Evolutionary conservation across 1,140 invertebrate genomes (phyloP).

Genomic region (Diabrotica virgifera): DNA sequence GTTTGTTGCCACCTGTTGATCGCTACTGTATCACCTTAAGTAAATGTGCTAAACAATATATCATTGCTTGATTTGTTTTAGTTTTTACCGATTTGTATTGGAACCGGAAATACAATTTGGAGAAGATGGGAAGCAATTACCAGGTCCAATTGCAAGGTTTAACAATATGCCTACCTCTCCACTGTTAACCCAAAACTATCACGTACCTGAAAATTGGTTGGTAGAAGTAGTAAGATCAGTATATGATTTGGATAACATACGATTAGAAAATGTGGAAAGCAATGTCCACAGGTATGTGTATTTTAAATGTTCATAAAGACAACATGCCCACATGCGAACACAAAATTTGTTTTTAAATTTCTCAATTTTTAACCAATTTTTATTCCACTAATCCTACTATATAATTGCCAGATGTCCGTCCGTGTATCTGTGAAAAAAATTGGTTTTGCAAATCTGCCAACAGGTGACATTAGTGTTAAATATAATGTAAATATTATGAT

Average conservation of each 20-base stretch:
- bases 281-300: constrained; percentile 60
- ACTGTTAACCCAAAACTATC: constrained; percentile 91
- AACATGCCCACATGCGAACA: too few species aligned
- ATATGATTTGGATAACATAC: constrained; percentile 98
- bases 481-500: too few species aligned
- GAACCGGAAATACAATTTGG: constrained; percentile 85
- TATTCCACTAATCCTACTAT: too few species aligned
- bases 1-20: too few species aligned
- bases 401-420: too few species aligned
- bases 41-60: neutral
- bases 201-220: constrained; percentile 98
- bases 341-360: too few species aligned
- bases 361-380: too few species aligned
- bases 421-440: too few species aligned
- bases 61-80: constrained; percentile 47
- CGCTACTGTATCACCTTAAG: too few species aligned
- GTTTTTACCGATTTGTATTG: constrained; percentile 94
- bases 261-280: constrained; percentile 82
- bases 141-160: constrained; percentile 81
- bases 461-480: too few species aligned
- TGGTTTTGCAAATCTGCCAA: too few species aligned
- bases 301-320: too few species aligned
- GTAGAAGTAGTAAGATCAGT: constrained; percentile 91
- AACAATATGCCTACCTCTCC: constrained; percentile 85
- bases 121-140: constrained; percentile 58